These are phyloP conservation scores for Acrocyrtus sp. DNA, from an alignment of 2,888 invertebrate genomes.

Conservation along the genomic window DNA sequence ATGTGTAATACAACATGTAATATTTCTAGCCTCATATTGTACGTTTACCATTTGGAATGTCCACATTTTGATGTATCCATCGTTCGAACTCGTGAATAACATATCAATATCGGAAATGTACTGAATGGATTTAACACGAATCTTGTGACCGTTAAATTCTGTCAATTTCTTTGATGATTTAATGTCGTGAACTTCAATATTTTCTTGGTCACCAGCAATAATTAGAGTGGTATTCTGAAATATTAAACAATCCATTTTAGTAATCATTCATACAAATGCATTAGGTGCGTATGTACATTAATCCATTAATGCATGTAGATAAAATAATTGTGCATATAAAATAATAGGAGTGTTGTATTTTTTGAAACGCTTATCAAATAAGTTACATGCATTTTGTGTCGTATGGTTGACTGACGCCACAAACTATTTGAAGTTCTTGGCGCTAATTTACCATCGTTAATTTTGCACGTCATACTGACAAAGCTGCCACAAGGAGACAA, in stretches of 20 bases:
- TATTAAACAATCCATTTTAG: constrained; percentile 37
- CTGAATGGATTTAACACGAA: constrained; percentile 61
- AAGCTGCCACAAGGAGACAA: constrained; percentile 20
- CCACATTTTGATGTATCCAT: constrained; percentile 84
- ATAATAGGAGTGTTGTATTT: no score
- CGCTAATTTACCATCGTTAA: constrained; percentile 55
- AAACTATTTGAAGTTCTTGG: constrained; percentile 21
- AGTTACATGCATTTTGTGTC: constrained; percentile 25
- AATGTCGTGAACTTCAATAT: constrained; percentile 67
- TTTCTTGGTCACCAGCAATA: constrained; percentile 81
- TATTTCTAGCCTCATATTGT: neutral
- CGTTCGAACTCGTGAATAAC: constrained; percentile 76
- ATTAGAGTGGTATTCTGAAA: constrained; percentile 71
- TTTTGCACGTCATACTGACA: constrained; percentile 55
- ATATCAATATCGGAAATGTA: constrained; percentile 49
- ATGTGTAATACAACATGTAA: neutral
- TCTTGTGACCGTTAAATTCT: constrained; percentile 62
- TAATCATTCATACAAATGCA: neutral
- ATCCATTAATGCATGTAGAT: constrained; percentile 9
- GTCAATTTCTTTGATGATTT: constrained; percentile 48
- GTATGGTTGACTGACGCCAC: constrained; percentile 49
- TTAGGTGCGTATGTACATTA: neutral
- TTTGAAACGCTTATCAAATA: no score
- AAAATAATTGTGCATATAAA: neutral
- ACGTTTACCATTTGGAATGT: constrained; percentile 65